These are phyloP conservation scores for Bubo scandiacus DNA, from an alignment of 2,113 vertebrate species.

Conservation along the genomic window DNA sequence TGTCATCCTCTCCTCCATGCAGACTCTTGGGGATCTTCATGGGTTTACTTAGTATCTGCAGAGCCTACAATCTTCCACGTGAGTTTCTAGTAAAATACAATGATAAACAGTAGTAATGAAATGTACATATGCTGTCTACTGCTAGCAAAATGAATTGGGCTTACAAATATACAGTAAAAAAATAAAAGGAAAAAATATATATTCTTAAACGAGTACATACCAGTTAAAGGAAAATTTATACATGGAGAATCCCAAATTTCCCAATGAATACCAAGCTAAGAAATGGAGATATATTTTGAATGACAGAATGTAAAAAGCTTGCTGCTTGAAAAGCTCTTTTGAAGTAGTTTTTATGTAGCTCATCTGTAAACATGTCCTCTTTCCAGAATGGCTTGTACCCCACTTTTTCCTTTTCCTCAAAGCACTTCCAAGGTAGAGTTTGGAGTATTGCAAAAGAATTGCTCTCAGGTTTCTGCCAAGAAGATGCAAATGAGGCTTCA, in stretches of 20 bases:
- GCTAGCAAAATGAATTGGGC: not conserved
- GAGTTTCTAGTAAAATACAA: not conserved
- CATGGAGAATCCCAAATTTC: not conserved
- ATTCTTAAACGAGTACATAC: not conserved
- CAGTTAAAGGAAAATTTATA: not conserved
- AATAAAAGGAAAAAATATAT: not conserved
- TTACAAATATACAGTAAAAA: not conserved
- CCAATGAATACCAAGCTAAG: not conserved
- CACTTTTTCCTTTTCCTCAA: not conserved
- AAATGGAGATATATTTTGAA: not conserved
- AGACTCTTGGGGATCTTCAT: not conserved
- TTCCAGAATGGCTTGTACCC: not conserved
- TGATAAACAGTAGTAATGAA: not conserved
- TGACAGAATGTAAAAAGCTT: not conserved
- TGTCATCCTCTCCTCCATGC: not conserved
- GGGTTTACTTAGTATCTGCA: not conserved
- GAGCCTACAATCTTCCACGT: not conserved
- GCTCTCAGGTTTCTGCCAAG: conserved; percentile 3
- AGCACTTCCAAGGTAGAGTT: not conserved
- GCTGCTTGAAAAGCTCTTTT: not conserved
- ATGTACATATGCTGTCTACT: not conserved
- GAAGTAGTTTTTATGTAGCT: not conserved
- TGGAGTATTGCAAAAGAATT: not conserved
- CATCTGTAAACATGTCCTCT: not conserved
- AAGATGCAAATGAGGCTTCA: conserved; percentile 36